A percentile compares a stretch with the other conserved stretches of the same genome.
Evolutionary conservation across 2,888 invertebrate species (phyloP).

Genomic region (Cancer borealis): DNA sequence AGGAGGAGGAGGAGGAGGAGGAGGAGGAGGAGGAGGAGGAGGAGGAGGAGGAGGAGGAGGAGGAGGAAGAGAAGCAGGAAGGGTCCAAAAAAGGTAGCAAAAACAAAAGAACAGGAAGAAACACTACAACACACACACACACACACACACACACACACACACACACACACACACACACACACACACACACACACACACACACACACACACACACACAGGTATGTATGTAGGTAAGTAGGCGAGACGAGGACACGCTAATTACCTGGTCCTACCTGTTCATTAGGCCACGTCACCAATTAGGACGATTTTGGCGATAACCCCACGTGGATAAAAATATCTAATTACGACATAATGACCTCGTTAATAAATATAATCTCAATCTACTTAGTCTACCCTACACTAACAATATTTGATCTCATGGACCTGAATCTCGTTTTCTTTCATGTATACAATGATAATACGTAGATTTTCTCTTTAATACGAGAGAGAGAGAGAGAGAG

Average conservation of each 20-base stretch:
- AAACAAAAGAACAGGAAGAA: neutral
- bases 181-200: conserved; percentile 39
- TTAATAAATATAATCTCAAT: neutral
- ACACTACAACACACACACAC: neutral
- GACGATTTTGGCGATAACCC: neutral
- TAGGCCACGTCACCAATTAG: conserved; percentile 3
- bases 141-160: conserved; percentile 12
- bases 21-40: neutral
- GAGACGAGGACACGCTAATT: neutral
- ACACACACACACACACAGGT: conserved; percentile 28
- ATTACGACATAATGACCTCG: neutral
- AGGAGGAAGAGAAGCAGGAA: neutral
- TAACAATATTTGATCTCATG: neutral
- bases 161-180: neutral
- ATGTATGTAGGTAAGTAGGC: neutral
- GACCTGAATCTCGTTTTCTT: neutral
- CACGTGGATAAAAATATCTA: neutral
- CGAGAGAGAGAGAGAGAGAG: neutral
- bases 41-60: no score
- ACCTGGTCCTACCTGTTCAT: neutral
- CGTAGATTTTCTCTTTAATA: neutral
- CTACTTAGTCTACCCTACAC: neutral
- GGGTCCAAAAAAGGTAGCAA: neutral
- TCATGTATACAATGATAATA: neutral
- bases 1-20: conserved; percentile 20